Conservation (phyloP, 2,113 vertebrate genomes). For the Barnardius zonarius region DNA sequence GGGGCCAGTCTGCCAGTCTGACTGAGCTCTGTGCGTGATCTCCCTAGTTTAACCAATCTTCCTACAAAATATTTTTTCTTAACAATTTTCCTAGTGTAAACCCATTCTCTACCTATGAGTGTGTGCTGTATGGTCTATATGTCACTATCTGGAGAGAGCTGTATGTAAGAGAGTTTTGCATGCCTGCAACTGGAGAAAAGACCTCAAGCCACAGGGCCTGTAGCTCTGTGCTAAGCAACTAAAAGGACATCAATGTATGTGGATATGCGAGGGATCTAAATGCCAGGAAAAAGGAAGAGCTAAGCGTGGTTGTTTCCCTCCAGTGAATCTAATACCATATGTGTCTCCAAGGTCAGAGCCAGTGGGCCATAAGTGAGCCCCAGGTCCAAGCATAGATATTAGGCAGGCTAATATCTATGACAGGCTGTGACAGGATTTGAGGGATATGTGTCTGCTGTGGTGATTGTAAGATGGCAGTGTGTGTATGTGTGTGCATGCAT, state of each 20-base stretch:
- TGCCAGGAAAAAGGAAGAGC: background rate
- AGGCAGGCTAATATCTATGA: background rate
- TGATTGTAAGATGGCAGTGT: background rate
- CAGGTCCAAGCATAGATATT: background rate
- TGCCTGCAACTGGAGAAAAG: background rate
- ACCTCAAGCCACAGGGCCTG: background rate
- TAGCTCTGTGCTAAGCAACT: background rate
- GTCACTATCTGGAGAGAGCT: background rate
- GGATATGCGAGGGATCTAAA: background rate
- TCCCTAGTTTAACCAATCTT: background rate
- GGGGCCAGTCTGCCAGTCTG: background rate
- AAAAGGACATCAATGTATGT: background rate
- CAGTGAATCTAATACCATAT: background rate
- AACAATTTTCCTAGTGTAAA: background rate
- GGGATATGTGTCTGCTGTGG: background rate
- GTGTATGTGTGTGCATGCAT: background rate
- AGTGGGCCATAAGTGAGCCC: background rate
- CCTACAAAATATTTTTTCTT: background rate
- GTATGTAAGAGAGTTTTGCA: fast-evolving
- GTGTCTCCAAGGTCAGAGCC: background rate
- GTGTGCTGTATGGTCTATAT: background rate
- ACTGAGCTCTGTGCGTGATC: background rate
- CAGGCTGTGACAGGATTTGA: background rate
- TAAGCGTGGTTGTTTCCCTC: background rate
- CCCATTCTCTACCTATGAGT: background rate